A percentile compares a stretch with the other conserved stretches of the same genome.
Conservation (phyloP, 2,888 invertebrate genomes). For the Trichopria drosophilae region DNA sequence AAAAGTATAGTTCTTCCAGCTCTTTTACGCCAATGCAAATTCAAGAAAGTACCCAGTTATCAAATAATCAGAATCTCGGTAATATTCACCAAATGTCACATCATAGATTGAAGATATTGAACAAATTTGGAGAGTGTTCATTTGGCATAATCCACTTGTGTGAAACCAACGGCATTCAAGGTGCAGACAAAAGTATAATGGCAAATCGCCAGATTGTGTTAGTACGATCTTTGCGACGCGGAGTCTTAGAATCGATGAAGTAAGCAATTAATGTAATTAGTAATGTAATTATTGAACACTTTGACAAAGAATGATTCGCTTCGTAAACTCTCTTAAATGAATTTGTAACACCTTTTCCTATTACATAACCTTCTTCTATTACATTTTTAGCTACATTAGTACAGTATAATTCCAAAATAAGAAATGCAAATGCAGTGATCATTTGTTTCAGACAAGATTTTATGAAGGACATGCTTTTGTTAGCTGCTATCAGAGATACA, state of each 20-base stretch:
- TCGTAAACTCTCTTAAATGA: no score
- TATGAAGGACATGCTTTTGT: slow-evolving; percentile 82
- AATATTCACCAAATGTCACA: slow-evolving; percentile 67
- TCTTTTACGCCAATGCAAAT: slow-evolving; percentile 75
- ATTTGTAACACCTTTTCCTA: slow-evolving; percentile 1
- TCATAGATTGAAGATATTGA: slow-evolving; percentile 79
- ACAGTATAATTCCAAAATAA: no score
- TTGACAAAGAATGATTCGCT: neutral
- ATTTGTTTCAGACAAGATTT: slow-evolving; percentile 76
- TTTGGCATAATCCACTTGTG: slow-evolving; percentile 84
- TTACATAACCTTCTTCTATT: no score
- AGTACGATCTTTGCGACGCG: slow-evolving; percentile 77
- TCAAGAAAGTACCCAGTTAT: slow-evolving; percentile 63
- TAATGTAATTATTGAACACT: no score
- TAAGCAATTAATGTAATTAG: slow-evolving; percentile 44
- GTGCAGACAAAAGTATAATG: slow-evolving; percentile 58
- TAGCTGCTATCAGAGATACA: slow-evolving; percentile 80
- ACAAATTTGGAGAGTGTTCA: slow-evolving; percentile 85
- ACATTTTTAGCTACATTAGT: no score
- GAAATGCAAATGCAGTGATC: no score
- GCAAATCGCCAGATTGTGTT: slow-evolving; percentile 71
- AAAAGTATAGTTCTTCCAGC: slow-evolving; percentile 70
- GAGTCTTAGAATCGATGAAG: slow-evolving; percentile 70
- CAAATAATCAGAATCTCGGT: slow-evolving; percentile 43
- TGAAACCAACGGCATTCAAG: slow-evolving; percentile 75